Evolutionary conservation across 2,113 vertebrate genomes (phyloP).

Genomic region (Chloroceryle aenea): DNA sequence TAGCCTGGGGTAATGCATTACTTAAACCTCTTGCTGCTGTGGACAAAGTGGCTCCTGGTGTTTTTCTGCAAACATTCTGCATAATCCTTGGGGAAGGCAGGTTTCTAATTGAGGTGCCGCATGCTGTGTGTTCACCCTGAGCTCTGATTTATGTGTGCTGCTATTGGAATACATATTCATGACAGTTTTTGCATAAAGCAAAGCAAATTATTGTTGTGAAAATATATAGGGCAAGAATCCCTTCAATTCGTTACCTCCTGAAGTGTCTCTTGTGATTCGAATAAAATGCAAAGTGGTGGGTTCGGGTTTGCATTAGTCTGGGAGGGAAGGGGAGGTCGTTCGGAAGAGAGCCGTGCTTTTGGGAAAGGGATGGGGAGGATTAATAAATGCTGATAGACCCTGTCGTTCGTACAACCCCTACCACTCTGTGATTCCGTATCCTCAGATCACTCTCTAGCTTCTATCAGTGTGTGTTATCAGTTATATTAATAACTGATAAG

Average conservation of each 20-base stretch:
- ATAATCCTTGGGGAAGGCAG: background rate
- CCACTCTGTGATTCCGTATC: background rate
- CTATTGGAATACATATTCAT: conserved; percentile 50
- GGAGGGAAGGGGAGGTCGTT: background rate
- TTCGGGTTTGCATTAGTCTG: background rate
- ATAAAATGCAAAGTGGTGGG: background rate
- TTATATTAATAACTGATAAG: background rate
- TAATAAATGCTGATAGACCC: background rate
- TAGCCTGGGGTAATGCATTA: background rate
- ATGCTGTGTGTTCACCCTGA: background rate
- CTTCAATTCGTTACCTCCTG: conserved; percentile 18
- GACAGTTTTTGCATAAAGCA: conserved; percentile 5
- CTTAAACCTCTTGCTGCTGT: background rate
- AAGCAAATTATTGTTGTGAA: conserved; percentile 56
- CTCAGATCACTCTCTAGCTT: background rate
- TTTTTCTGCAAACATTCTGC: background rate
- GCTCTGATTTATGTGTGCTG: conserved; percentile 48
- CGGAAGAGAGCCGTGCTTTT: background rate
- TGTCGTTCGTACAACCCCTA: background rate
- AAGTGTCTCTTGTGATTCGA: background rate
- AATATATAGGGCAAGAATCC: conserved; percentile 19
- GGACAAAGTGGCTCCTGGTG: background rate
- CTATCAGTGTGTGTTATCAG: background rate
- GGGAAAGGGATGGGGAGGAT: background rate
- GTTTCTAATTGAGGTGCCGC: background rate